Evolutionary conservation across 2,797 vertebrate species (phyloP).

Genomic region (Chloroceryle inda): DNA sequence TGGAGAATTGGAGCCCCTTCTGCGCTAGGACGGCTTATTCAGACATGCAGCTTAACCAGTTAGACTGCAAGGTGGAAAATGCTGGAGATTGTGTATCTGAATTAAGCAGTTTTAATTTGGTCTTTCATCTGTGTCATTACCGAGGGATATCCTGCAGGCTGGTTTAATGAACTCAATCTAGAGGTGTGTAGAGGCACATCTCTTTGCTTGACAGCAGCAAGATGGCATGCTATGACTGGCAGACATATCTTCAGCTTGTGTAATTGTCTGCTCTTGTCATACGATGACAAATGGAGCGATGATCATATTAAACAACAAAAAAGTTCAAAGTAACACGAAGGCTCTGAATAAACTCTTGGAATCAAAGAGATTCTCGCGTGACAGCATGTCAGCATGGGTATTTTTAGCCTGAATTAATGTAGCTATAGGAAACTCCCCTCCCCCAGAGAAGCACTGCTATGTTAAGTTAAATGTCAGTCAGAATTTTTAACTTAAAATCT

Average conservation of each 20-base stretch:
- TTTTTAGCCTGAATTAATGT: conserved; percentile 71
- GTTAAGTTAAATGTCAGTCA: conserved; percentile 49
- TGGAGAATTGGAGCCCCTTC: conserved; percentile 66
- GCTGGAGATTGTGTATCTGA: conserved; percentile 52
- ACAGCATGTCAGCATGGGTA: conserved; percentile 70
- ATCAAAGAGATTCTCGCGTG: conserved; percentile 66
- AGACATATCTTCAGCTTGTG: conserved; percentile 67
- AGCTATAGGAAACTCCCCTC: conserved; percentile 71
- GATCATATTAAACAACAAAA: conserved; percentile 74
- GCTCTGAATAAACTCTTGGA: conserved; percentile 68
- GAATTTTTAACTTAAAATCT: conserved; percentile 51
- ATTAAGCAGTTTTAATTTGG: conserved; percentile 70
- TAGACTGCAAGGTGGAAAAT: conserved; percentile 75
- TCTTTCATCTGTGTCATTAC: conserved; percentile 69
- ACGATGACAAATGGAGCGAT: conserved; percentile 67
- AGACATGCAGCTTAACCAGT: conserved; percentile 64
- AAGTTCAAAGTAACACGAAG: conserved; percentile 69
- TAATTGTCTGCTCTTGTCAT: conserved; percentile 61
- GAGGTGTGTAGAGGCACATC: conserved; percentile 68
- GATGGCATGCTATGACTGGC: conserved; percentile 73
- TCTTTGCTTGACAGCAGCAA: conserved; percentile 67
- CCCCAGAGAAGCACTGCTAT: conserved; percentile 1
- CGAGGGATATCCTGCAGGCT: conserved; percentile 60
- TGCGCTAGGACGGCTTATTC: conserved; percentile 61
- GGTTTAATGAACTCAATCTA: conserved; percentile 69